Conservation (phyloP, 2,113 vertebrate genomes). For the Peucedramus taeniatus region DNA sequence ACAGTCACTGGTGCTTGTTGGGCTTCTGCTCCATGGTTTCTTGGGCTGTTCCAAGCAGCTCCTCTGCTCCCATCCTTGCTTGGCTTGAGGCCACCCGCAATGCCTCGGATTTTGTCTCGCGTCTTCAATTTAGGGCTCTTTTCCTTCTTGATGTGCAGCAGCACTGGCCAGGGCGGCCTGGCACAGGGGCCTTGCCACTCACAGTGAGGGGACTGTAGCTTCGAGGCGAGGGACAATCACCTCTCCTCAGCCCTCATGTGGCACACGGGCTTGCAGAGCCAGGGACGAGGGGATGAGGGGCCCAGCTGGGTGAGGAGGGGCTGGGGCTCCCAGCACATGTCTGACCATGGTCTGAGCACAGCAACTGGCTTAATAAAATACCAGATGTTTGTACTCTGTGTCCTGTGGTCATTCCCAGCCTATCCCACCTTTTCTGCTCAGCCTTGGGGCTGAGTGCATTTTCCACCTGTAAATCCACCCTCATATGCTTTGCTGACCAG, state of each 20-base stretch:
- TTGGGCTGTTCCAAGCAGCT: neutral
- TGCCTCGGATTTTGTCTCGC: neutral
- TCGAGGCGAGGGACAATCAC: neutral
- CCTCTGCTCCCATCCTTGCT: neutral
- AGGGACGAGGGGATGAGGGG: accelerated
- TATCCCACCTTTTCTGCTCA: accelerated
- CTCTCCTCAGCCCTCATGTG: neutral
- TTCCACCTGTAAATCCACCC: neutral
- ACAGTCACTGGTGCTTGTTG: neutral
- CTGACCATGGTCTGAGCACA: neutral
- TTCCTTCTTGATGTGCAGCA: neutral
- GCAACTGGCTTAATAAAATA: constrained; percentile 36
- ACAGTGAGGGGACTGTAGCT: neutral
- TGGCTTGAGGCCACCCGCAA: neutral
- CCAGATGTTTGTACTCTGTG: constrained; percentile 4
- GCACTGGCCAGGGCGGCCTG: neutral
- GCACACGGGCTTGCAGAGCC: neutral
- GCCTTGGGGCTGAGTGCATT: accelerated
- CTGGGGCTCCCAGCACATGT: neutral
- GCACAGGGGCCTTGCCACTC: neutral
- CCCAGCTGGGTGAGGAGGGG: neutral
- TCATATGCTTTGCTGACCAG: neutral
- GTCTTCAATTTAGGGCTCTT: neutral
- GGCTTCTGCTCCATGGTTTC: neutral
- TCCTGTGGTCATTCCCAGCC: neutral